phyloP scores from a whole-genome alignment of 2,113 vertebrate genomes.

The Oncorhynchus masou region DNA sequence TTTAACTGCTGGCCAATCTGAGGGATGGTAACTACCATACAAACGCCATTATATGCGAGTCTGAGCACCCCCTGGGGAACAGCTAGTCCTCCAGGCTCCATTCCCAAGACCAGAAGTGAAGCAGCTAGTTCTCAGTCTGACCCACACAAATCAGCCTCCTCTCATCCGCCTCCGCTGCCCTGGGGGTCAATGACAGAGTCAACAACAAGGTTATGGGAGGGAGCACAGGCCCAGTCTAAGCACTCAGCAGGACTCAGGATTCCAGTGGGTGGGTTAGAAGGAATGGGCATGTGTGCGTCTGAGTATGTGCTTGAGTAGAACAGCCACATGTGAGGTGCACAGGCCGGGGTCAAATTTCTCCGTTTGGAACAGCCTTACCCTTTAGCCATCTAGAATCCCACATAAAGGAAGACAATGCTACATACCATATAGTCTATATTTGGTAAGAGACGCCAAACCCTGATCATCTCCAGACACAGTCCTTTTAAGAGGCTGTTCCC shows the following conservation, averaged over 20 bases:
- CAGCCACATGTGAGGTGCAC: constrained; percentile 5
- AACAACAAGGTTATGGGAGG: constrained; percentile 1
- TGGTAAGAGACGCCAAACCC: constrained; percentile 29
- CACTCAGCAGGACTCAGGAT: background rate
- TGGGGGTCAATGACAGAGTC: constrained; percentile 27
- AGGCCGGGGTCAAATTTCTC: background rate
- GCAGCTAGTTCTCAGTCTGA: background rate
- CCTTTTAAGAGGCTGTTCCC: background rate
- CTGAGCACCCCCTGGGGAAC: constrained; percentile 20
- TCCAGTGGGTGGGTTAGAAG: constrained; percentile 1
- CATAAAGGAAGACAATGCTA: constrained; percentile 40
- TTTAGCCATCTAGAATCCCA: constrained; percentile 11
- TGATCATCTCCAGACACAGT: constrained; percentile 19
- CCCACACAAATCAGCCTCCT: background rate
- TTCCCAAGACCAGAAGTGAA: background rate
- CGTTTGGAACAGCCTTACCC: background rate
- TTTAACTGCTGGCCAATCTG: background rate
- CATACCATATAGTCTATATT: constrained; percentile 34
- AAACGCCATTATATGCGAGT: constrained; percentile 18
- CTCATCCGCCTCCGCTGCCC: background rate
- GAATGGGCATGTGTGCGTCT: background rate
- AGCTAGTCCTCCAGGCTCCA: background rate
- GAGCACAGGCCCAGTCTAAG: constrained; percentile 12
- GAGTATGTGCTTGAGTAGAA: background rate
- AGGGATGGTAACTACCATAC: background rate